Base-by-base conservation (phyloP, 2,113 vertebrate species). In the Nycticorax nycticorax region DNA sequence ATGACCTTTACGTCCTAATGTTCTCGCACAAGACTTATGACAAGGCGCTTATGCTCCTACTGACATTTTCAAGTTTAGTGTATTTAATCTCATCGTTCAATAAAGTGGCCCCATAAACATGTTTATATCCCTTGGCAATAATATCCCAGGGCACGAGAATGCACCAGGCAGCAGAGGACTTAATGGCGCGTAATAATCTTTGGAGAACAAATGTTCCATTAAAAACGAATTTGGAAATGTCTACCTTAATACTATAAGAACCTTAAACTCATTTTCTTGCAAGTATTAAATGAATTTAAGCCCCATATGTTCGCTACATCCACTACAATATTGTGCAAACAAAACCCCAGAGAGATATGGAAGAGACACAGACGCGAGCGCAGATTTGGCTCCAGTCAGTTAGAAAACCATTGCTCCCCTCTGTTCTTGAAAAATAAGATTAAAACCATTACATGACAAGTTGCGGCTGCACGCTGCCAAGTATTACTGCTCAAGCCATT, bases 181-280 rank as follows among this genome's bases (percentile, higher is more conserved):
- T 95, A 97, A 96, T 91, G 94, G 80, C 0, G 17, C 28, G 9
- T 89, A 88, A 97, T 89, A 89, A 95, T 88, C 92, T 92, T 89
- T 62, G 72, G 91, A 96, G 89, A 97, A 97, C 92, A 97, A 97
- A 95, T 83, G 92, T 94, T 93, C 96, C 89, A 97, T 89, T 95
- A 96, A 96, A 93, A 94, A 92, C 6, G 3, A 87, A 97, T 96
- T 96, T 95, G 92, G 91, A 95, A 97, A 97, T 8, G 48, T 66
- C 96, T 93, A 94, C 94, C 91, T 92, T 95, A 95, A 95, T 91
- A 79, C 62, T 63, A 0, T 88, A 96, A 95, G 94, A 95, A 93
- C 89, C 80, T 95, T 95, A 97, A 94, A 96, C 67, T 92, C 67
- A 88, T 95, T 96, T 95, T 95, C 93, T 88, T 89, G 66, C 33